Conservation (phyloP, 2,888 invertebrate genomes). For the Vanessa cardui region DNA sequence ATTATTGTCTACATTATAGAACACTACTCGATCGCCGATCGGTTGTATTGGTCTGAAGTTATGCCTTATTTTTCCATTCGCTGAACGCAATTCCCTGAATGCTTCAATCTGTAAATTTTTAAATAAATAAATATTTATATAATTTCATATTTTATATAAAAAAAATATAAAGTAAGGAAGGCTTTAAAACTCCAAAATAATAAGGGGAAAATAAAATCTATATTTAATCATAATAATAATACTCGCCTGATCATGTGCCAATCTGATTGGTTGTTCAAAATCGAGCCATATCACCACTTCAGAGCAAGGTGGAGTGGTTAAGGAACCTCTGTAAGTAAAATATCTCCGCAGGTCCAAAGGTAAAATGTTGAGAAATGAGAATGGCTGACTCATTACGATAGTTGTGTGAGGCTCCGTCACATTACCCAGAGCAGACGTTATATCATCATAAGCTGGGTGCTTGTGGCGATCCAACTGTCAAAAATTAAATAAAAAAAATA, state of each 20-base stretch:
- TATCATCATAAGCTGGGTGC: conserved; percentile 82
- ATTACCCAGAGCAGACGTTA: conserved; percentile 80
- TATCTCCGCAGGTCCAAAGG: conserved; percentile 84
- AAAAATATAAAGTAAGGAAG: too few relatives aligned
- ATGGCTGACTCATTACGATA: conserved; percentile 72
- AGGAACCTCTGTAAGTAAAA: conserved; percentile 92
- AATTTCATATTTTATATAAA: too few relatives aligned
- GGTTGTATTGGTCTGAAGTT: conserved; percentile 93
- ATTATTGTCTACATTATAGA: conserved; percentile 80
- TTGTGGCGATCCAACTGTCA: conserved; percentile 74
- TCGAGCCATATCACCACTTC: conserved; percentile 95
- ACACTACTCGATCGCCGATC: conserved; percentile 86
- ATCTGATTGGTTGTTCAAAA: conserved; percentile 86
- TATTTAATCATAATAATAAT: conserved; percentile 6
- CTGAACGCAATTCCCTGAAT: conserved; percentile 86
- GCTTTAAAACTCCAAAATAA: too few relatives aligned
- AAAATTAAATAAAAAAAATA: conserved; percentile 30
- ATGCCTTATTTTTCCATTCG: conserved; percentile 87
- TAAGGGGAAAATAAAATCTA: neutral
- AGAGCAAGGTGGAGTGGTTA: conserved; percentile 93
- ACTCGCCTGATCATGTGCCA: conserved; percentile 86
- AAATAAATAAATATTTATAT: neutral
- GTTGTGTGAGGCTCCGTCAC: conserved; percentile 81
- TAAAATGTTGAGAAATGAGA: conserved; percentile 81
- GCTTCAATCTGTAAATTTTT: conserved; percentile 84